Evolutionary conservation across 2,888 invertebrate genomes (phyloP), one percentile per base, ranked within the genome.

Genomic region (Brachynemurus nebulosus): DNA sequence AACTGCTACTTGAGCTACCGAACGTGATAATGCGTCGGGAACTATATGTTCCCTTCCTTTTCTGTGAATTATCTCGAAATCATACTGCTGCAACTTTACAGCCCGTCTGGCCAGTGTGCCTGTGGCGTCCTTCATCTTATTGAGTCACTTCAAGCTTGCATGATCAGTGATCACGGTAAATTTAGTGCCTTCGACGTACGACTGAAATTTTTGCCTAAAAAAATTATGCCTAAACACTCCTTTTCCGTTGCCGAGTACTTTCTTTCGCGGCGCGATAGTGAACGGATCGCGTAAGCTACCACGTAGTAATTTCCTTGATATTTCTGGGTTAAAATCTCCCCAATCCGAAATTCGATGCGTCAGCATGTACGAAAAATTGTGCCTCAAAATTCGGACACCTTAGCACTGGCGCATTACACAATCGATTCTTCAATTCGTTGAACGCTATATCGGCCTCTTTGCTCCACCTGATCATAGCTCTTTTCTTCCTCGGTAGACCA

Each of bases 111-210:
- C 52, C n/a, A 54, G 36, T 16, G 50, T 18, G 7, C 53, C 35
- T 1, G 39, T 38, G 0, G 54, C 54, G 20, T 52, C 45, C 6
- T 55, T 51, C 4, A 52, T 21, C 11, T 46, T 49, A 4, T 46
- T 44, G 2, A 55, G 38, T 55, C 54, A 57, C 6, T 40, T 33
- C 1, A 57, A 34, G 9, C 49, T 49, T 11, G 40, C 23, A n/a
- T 56, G 55, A 18, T 56, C 54, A 0, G 53, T 56, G 3, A 53
- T 46, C 1, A 54, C 54, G 1, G 42, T 50, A 25, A 55, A 56
- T 3, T 40, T 40, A 5, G 46, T 42, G 0, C 54, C 56, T 33
- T 55, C 53, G 1, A 55, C 7, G 38, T 55, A 57, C 1, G 45
- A 38, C 0, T 54, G 21, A n/a, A 51, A 55, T 34, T 52, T 53